Percentiles rank a stretch among this genome's conserved stretches.
Conservation (phyloP, 2,888 invertebrate species). For the Chrysomela aeneicollis region DNA sequence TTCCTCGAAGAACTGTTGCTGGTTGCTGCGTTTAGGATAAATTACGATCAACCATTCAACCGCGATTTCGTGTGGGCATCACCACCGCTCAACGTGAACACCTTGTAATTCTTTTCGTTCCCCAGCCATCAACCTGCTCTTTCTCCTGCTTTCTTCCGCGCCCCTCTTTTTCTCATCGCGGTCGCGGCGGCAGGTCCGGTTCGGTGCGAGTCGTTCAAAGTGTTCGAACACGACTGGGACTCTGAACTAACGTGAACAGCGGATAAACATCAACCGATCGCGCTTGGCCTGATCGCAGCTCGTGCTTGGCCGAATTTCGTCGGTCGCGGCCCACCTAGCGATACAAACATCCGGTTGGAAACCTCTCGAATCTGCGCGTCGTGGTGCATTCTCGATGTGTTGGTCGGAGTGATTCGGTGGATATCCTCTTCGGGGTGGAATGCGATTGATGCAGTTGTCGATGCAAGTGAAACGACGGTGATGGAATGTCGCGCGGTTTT, state of each 20-base stretch:
- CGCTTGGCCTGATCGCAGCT: no score
- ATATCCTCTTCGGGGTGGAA: constrained; percentile 1
- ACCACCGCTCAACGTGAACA: constrained; percentile 8
- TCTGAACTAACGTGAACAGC: constrained; percentile 1
- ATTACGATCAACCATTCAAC: neutral
- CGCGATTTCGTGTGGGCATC: constrained; percentile 10
- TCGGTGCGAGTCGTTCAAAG: no score
- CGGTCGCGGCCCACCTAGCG: constrained; percentile 4
- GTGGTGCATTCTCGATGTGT: constrained; percentile 23
- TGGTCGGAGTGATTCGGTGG: constrained; percentile 17
- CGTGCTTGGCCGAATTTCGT: constrained; percentile 36
- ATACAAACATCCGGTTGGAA: constrained; percentile 43
- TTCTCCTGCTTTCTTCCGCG: constrained; percentile 43
- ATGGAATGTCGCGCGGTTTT: constrained; percentile 20
- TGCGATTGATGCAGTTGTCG: constrained; percentile 21
- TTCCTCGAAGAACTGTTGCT: no score
- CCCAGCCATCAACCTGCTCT: constrained; percentile 36
- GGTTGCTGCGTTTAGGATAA: no score
- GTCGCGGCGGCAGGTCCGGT: constrained; percentile 40
- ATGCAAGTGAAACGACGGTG: constrained; percentile 21
- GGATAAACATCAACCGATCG: neutral
- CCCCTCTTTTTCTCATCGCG: constrained; percentile 25
- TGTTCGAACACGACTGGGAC: constrained; percentile 26
- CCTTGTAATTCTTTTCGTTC: constrained; percentile 22
- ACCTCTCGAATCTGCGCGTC: constrained; percentile 25